Conservation (phyloP, 1,140 invertebrate species). For the Trichonephila clavata region DNA sequence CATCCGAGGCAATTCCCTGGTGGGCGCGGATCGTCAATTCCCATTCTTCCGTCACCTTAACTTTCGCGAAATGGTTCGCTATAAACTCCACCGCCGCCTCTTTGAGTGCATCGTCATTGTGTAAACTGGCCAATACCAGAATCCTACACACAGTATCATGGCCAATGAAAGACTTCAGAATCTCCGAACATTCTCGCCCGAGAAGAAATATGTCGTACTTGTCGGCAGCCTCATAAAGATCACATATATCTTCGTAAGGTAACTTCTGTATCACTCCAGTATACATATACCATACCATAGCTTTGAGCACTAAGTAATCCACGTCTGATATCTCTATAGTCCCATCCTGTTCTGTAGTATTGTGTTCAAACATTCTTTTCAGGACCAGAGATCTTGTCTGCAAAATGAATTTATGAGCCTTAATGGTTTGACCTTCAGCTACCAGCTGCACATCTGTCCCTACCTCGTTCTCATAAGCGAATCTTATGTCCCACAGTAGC, state of each 20-base stretch:
- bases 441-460: constrained; percentile 4
- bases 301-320: neutral
- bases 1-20: neutral
- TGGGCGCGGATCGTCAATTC: neutral
- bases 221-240: constrained; percentile 18
- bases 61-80: neutral
- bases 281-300: constrained; percentile 33
- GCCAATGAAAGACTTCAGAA: neutral
- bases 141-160: neutral
- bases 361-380: constrained; percentile 24
- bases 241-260: neutral
- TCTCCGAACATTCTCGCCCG: neutral
- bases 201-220: constrained; percentile 12
- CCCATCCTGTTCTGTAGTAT: neutral
- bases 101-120: constrained; percentile 4
- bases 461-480: neutral
- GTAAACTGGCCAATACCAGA: neutral
- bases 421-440: neutral
- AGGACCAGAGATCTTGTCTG: neutral
- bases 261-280: neutral
- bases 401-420: constrained; percentile 4
- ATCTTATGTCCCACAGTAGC: neutral
- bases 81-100: neutral
- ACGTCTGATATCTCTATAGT: neutral
- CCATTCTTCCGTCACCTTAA: neutral